phyloP scores from a whole-genome alignment of 2,113 vertebrate species.

The Pollimyrus isidori region DNA sequence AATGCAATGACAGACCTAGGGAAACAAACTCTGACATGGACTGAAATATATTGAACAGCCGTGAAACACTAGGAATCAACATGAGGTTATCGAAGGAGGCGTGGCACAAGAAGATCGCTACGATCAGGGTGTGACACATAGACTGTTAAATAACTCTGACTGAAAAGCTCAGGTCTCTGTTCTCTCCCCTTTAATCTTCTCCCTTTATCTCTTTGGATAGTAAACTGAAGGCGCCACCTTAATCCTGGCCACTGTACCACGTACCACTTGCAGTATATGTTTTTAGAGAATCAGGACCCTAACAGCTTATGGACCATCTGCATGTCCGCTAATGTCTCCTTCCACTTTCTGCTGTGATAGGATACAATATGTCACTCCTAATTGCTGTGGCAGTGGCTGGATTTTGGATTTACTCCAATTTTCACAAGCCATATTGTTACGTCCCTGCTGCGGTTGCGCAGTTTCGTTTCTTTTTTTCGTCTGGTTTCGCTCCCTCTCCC shows the following conservation, averaged over 20 bases:
- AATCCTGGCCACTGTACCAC: background rate
- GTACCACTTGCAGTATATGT: background rate
- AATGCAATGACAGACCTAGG: too few species aligned
- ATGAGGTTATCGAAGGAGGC: too few species aligned
- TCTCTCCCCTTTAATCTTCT: background rate
- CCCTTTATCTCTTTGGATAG: too few species aligned
- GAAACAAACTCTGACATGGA: too few species aligned
- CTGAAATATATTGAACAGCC: too few species aligned
- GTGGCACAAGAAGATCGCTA: too few species aligned
- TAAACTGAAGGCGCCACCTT: background rate
- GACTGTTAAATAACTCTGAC: background rate
- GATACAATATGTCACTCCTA: background rate
- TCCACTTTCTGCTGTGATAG: background rate
- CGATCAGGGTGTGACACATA: too few species aligned
- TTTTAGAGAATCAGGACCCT: background rate
- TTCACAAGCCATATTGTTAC: background rate
- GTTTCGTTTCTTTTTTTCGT: too few species aligned
- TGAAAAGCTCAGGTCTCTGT: background rate
- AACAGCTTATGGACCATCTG: background rate
- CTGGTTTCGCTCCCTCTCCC: too few species aligned
- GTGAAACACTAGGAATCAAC: too few species aligned
- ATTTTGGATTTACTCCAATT: background rate
- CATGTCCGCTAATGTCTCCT: background rate
- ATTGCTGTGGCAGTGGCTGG: background rate
- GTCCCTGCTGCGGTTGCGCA: too few species aligned